These are phyloP conservation scores for Prietella phreatophila DNA, from an alignment of 2,113 vertebrate species.

Conservation along the genomic window DNA sequence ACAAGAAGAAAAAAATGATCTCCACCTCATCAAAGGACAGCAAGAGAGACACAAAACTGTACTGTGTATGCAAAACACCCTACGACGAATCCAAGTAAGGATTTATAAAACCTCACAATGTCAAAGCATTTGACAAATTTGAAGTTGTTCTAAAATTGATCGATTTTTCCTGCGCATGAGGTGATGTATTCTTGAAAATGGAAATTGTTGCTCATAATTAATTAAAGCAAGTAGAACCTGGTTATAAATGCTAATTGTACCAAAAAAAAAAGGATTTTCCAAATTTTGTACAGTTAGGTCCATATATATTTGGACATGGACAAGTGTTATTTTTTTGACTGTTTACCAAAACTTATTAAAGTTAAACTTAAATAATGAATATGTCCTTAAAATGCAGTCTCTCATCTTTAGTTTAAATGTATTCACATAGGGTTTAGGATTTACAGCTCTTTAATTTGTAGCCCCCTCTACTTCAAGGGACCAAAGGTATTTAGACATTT, in stretches of 20 bases:
- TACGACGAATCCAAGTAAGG: constrained; percentile 98
- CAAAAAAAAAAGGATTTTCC: background rate
- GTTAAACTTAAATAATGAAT: no score
- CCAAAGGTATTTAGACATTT: no score
- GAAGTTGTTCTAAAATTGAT: background rate
- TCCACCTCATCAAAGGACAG: constrained; percentile 97
- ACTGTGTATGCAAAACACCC: constrained; percentile 97
- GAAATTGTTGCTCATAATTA: no score
- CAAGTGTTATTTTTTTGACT: no score
- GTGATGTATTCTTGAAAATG: background rate
- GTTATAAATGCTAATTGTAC: background rate
- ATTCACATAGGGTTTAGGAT: no score
- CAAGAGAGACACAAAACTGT: constrained; percentile 97
- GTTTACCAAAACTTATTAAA: no score
- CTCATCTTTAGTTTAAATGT: no score
- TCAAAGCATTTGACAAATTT: background rate
- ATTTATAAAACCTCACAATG: background rate
- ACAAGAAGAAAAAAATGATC: constrained; percentile 98
- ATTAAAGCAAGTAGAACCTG: background rate
- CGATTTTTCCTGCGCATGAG: background rate
- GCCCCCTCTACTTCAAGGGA: no score
- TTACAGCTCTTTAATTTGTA: no score
- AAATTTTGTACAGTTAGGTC: background rate
- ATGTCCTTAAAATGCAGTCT: no score
- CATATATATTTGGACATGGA: no score